These are phyloP conservation scores for Chlorospingus semifuscus DNA, from an alignment of 2,797 vertebrate species.

Conservation along the genomic window DNA sequence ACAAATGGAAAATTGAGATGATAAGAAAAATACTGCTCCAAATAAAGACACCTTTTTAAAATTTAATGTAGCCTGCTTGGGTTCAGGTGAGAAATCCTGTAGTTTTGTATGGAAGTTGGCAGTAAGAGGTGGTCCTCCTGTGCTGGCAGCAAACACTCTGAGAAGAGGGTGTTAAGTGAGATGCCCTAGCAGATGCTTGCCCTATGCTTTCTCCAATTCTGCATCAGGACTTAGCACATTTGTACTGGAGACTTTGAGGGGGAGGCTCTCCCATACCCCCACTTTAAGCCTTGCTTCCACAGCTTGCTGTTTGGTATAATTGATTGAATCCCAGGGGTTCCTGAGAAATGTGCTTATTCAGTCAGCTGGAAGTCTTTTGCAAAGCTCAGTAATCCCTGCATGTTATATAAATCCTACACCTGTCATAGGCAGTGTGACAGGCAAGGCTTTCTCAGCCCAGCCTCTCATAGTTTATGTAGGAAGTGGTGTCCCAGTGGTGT, in stretches of 20 bases:
- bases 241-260: not conserved
- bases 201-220: slow-evolving; percentile 9
- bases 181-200: slow-evolving; percentile 3
- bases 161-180: slow-evolving; percentile 23
- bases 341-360: slow-evolving; percentile 57
- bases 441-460: slow-evolving; percentile 1
- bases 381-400: slow-evolving; percentile 45
- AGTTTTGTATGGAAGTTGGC: not conserved
- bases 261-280: not conserved
- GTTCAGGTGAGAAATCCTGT: not conserved
- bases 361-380: slow-evolving; percentile 15
- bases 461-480: not conserved
- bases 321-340: slow-evolving; percentile 24
- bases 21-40: not conserved
- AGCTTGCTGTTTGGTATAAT: not conserved
- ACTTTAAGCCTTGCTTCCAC: not conserved
- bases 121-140: not conserved
- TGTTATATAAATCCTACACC: slow-evolving; percentile 61
- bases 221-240: slow-evolving; percentile 10
- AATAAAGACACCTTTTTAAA: not conserved
- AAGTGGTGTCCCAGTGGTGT: not conserved
- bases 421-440: slow-evolving; percentile 25
- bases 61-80: not conserved
- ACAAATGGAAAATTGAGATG: not conserved
- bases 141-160: not conserved